Evolutionary conservation across 92 coral and sea anemone genomes (phyloP), one percentile per base, ranked within the genome.

Genomic region (Nematostella vectensis): DNA sequence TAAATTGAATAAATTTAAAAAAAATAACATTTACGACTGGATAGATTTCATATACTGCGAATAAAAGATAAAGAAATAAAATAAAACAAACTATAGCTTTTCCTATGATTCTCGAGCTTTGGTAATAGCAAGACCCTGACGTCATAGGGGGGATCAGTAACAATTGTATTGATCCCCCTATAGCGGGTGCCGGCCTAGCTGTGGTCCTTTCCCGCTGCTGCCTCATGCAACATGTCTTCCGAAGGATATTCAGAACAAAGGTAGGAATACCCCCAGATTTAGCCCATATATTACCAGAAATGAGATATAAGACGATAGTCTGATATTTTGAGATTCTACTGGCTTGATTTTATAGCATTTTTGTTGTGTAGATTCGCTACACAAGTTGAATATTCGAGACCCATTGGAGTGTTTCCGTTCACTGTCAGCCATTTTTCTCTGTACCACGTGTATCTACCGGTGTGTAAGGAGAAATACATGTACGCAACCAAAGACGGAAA

Each of bases 361-460:
- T 45, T 45, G 9, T 9, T 45, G 18, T 22, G 4, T 45, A 22
- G 51, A 45, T 45, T 19, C 12, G 4, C 4, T 22, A 66, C 45
- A 54, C 37, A 19, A 56, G 31, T 19, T 48, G 72, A 54, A 44
- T 54, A 52, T 55, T 47, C 31, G 55, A 43, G 17, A 9, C 42
- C 62, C 54, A 31, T 21, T 56, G 30, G 45, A 29, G 75, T 19
- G 58, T 49, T 73, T 67, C 55, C 54, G 71, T 62, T 31, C 55
- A 45, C 63, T 65, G 76, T 61, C 81, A 76, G 80, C 81, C 87
- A 76, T 79, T 49, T 59, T 79, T 47, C 30, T 6, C 51, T 45
- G 71, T 60, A 85, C 88, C 95, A 85, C 95, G 95, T 85, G 95
- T 85, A 69, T 57, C 61, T 55, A 71, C 85, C 81, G 94, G 83